Base-by-base conservation (phyloP, 1,140 invertebrate species). In the Scaptomyza pallida region DNA sequence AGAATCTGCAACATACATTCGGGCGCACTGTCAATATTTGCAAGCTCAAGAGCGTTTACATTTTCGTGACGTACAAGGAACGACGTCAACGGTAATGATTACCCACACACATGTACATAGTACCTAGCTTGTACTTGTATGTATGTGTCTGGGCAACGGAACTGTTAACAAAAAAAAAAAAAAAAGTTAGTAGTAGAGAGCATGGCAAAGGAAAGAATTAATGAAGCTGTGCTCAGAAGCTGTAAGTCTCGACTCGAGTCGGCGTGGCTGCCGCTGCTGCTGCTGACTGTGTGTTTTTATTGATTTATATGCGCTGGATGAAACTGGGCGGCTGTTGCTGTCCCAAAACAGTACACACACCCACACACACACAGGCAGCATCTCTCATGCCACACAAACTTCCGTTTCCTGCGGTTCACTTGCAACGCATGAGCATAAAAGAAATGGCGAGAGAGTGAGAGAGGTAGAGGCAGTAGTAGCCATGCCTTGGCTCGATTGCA, bases 241-340 rank as follows among this genome's bases (percentile, higher is more conserved):
- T 55, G 50, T 33, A 43, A 62, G 23, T 16, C 12, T 55, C 52
- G 74, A 56, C 73, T 44, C 72, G 72, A 50, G 43, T 57, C 63
- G 54, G 57, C 33, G 47, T 35, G 16, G 37, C 68, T 65, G 63
- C 74, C 6, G 23, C 23, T 26, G 23, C 21, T 21, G 23, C n/a
- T n/a, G n/a, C n/a, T n/a, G n/a, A n/a, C n/a, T 76, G 37, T 64
- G 37, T 72, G 64, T 83, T 82, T 88, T 88, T 88, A 88, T 88
- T 88, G 82, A 88, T 88, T 88, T 88, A 88, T 88, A 78, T 88
- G 71, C 75, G 79, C 62, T 69, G 57, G 30, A 61, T 69, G 52
- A 30, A 65, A 59, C 68, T 82, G 75, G 83, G 82, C 75, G 78
- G 74, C 70, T 88, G 82, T 75, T 77, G 76, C 62, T 83, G 80